Conservation (phyloP, 2,888 invertebrate genomes). For the Melieria picta region DNA sequence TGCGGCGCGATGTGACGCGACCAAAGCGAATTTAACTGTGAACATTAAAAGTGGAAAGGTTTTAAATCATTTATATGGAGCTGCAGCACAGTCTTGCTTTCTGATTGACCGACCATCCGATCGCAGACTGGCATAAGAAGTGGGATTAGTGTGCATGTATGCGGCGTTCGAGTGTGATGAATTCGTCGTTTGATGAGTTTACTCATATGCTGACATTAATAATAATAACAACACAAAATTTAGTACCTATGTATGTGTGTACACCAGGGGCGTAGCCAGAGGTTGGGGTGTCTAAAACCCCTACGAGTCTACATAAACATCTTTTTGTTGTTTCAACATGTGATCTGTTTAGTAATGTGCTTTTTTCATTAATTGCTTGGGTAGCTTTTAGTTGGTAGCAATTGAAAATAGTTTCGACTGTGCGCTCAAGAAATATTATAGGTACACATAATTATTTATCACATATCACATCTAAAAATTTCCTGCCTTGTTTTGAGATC, state of each 20-base stretch:
- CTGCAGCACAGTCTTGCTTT: slow-evolving; percentile 19
- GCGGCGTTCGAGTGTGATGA: slow-evolving; percentile 28
- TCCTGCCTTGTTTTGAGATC: no score
- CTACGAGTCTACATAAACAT: no score
- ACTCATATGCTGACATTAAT: slow-evolving; percentile 36
- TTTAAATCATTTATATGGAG: slow-evolving; percentile 42
- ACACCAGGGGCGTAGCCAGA: background rate
- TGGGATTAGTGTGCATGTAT: slow-evolving; percentile 11
- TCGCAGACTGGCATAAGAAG: no score
- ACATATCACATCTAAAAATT: no score
- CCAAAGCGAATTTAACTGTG: slow-evolving; percentile 32
- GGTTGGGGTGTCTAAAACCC: no score
- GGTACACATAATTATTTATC: no score
- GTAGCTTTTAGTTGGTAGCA: no score
- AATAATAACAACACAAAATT: background rate
- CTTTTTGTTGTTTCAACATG: no score
- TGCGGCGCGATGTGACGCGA: slow-evolving; percentile 12
- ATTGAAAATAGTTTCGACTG: no score
- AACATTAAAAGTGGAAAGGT: slow-evolving; percentile 42
- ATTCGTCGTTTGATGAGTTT: slow-evolving; percentile 39
- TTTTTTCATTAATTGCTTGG: no score
- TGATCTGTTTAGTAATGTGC: no score
- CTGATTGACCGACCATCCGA: background rate
- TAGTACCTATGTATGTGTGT: background rate
- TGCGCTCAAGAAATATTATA: no score